Evolutionary conservation across 1,140 invertebrate species (phyloP).

Genomic region (Danaus plexippus): DNA sequence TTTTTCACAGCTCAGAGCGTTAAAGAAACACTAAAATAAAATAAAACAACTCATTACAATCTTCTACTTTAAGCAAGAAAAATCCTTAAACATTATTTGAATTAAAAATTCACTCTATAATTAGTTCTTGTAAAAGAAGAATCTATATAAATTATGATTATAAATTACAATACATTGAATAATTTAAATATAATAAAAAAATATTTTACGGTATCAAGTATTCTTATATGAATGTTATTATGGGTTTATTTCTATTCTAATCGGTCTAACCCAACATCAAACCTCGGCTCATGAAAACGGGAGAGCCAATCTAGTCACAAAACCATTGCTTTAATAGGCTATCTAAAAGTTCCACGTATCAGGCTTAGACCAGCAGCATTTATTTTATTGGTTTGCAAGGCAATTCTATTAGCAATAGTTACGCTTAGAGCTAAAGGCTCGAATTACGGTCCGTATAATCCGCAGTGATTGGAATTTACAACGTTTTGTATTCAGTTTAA

Average conservation of each 20-base stretch:
- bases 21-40: slow-evolving; percentile 9
- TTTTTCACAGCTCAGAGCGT: slow-evolving; percentile 5
- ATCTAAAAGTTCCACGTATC: slow-evolving; percentile 8
- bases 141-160: no score
- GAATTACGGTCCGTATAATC: slow-evolving; percentile 19
- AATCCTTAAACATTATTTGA: slow-evolving; percentile 4
- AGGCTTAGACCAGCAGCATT: slow-evolving; percentile 6
- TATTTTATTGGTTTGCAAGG: slow-evolving; percentile 14
- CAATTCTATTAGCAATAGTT: slow-evolving; percentile 23
- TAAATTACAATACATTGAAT: no score
- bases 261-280: no score
- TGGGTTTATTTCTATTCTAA: no score
- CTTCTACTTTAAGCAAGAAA: slow-evolving; percentile 1
- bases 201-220: no score
- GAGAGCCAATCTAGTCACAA: no score
- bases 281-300: no score
- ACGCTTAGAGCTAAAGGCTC: slow-evolving; percentile 19
- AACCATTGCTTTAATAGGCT: slow-evolving; percentile 5
- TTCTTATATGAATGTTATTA: no score
- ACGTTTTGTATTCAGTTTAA: slow-evolving; percentile 7
- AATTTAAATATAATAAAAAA: no score
- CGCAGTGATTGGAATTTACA: slow-evolving; percentile 14
- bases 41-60: slow-evolving; percentile 6
- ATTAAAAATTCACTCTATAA: slow-evolving; percentile 2
- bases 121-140: no score